Evolutionary conservation across 2,888 invertebrate genomes (phyloP), one percentile per base, ranked within the genome.

Genomic region (Acrobasis suavella): DNA sequence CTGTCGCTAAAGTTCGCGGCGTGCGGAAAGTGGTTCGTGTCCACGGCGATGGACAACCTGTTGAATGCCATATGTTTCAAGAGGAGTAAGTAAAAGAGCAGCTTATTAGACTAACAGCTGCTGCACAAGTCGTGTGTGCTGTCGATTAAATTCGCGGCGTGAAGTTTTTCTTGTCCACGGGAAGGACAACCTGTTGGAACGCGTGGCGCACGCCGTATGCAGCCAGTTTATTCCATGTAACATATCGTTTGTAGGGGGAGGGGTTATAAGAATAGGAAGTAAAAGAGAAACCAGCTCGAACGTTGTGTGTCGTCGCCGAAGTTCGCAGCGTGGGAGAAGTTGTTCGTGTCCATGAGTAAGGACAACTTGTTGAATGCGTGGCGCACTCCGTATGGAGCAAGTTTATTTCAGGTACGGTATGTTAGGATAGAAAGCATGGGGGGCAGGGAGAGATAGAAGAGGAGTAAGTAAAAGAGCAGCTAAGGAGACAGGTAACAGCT

Each of bases 141-240:
- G 65, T 98, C 98, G 69, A 94, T 99, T 69, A 95, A 97, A 86
- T 99, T 99, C 91, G 98, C 99, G 59, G 96, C 97, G 60, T 96
- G 77, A 99, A 99, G 91, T 99, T 99, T 98, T 99, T 99, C 91
- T 98, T 98, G 71, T 98, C 97, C 70, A 99, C 98, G n/a, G 98
- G 98, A 99, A 99, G 93, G 99, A 99, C 88, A 99, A 99, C 91
- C 93, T 98, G 82, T 94, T 99, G 63, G n/a, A 98, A 99, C 89
- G 98, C 98, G 50, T 99, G 99, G 98, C 94, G 98, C 80, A 98
- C 99, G 78, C 99, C 99, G 0, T 98, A 99, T 83, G 99, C 99
- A 70, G 98, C 98, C 72, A 98, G 97, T 80, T 98, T 99, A 94
- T 98, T 99, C 94, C 98, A 98, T 96, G 98, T 98, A 14, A n/a